Percentiles rank a stretch among this genome's conserved stretches.
Evolutionary conservation across 1,140 invertebrate genomes (phyloP).

Genomic region (Hirudo medicinalis): DNA sequence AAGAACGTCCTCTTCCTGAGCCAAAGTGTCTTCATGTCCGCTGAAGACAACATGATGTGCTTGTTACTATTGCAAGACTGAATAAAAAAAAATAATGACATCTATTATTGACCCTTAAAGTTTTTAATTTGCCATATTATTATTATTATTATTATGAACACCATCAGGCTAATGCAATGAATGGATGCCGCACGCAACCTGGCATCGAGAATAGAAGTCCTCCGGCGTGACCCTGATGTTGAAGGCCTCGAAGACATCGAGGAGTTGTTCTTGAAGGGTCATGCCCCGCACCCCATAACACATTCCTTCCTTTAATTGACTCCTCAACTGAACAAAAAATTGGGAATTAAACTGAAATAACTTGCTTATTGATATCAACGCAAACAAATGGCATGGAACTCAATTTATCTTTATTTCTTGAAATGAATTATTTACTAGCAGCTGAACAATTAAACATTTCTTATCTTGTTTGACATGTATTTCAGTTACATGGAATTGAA

Average conservation of each 20-base stretch:
- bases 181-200: conserved; percentile 36
- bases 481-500: too few species aligned
- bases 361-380: too few species aligned
- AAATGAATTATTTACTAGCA: too few species aligned
- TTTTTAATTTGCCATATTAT: not conserved
- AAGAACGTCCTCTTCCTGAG: not conserved
- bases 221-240: conserved; percentile 48
- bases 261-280: conserved; percentile 46
- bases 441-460: too few species aligned
- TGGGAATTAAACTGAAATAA: too few species aligned
- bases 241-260: conserved; percentile 50
- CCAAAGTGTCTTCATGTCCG: conserved; percentile 41
- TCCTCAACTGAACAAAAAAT: conserved; percentile 14
- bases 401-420: too few species aligned
- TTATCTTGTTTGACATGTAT: too few species aligned
- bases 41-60: conserved; percentile 43
- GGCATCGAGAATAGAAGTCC: conserved; percentile 56
- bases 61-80: conserved; percentile 48
- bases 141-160: too few species aligned
- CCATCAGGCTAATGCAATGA: too few species aligned
- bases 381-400: too few species aligned
- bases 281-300: conserved; percentile 30
- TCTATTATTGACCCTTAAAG: not conserved
- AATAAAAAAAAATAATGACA: conserved; percentile 23
- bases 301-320: conserved; percentile 26